Evolutionary conservation across 2,888 invertebrate species (phyloP), one percentile per base, ranked within the genome.

Genomic region (Camponotus fellah): DNA sequence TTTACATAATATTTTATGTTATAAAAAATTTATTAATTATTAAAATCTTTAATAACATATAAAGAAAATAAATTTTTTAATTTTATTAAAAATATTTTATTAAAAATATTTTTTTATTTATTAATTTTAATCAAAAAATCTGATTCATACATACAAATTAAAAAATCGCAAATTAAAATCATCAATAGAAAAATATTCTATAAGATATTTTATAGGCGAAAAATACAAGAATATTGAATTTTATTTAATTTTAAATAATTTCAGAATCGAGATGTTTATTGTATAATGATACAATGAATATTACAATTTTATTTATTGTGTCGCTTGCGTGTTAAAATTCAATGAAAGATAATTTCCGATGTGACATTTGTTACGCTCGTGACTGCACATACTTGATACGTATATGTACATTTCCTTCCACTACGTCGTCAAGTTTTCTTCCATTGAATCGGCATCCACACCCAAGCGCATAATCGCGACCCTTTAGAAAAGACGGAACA

Each of bases 401-500:
- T 46, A 53, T 64, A 26, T 46, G 60, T 69, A 53, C 58, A 58
- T 83, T 83, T 83, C 72, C 62, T 81, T 71, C 64, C 56, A 43
- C 68, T 74, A 34, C 34, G 79, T 81, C 83, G 21, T 86, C 75
- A 71, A 46, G 92, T 90, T 89, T 91, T 92, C 89, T 92, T 92
- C 91, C 92, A 86, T 86, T 62, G 56, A 66, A 85, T 85, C 40
- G 82, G 71, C 26, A 85, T 87, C 91, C 92, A 91, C 93, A 69
- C 93, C 93, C 91, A 88, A 81, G 43, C 32, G 49, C 66, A 76
- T 89, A 92, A 92, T 92, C 91, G 89, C 62, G 76, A 79, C 86
- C 85, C 85, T 58, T 53, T 87, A 80, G 85, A 86, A 84, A 82
- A 86, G 86, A 85, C 76, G 86, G 87, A 87, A 72, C 75, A 77